Conservation (phyloP, 2,113 vertebrate species). For the Thunnus thynnus region DNA sequence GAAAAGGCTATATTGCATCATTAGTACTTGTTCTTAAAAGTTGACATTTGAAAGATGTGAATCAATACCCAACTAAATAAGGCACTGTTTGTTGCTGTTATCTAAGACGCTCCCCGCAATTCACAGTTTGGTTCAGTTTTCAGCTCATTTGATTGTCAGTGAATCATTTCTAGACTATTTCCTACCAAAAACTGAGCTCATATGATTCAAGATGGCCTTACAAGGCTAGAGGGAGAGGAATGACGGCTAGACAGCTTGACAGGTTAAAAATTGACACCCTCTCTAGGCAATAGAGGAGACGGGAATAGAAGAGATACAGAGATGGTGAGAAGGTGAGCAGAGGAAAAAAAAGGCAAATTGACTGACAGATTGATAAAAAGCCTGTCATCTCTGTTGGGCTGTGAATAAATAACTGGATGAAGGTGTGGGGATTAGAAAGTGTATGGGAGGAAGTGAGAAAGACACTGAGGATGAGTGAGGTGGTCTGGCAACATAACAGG, state of each 20-base stretch:
- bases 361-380: slow-evolving; percentile 49
- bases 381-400: slow-evolving; percentile 21
- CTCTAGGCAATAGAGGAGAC: slow-evolving; percentile 14
- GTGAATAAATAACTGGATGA: slow-evolving; percentile 39
- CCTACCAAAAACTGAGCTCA: too few species aligned
- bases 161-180: too few species aligned
- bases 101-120: too few species aligned
- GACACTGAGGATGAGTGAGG: slow-evolving; percentile 16
- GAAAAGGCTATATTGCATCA: not conserved
- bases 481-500: not conserved
- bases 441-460: not conserved
- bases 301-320: slow-evolving; percentile 1
- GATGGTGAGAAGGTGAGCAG: not conserved
- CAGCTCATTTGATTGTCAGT: too few species aligned
- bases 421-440: slow-evolving; percentile 11
- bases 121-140: too few species aligned
- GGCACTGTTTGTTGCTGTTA: too few species aligned
- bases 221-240: too few species aligned
- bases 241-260: not conserved
- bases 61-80: not conserved
- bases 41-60: not conserved
- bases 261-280: slow-evolving; percentile 24
- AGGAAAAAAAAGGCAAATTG: slow-evolving; percentile 15
- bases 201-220: too few species aligned
- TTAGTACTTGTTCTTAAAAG: slow-evolving; percentile 4